Conservation (phyloP, 1,140 invertebrate species). For the Neodiprion virginianus region DNA sequence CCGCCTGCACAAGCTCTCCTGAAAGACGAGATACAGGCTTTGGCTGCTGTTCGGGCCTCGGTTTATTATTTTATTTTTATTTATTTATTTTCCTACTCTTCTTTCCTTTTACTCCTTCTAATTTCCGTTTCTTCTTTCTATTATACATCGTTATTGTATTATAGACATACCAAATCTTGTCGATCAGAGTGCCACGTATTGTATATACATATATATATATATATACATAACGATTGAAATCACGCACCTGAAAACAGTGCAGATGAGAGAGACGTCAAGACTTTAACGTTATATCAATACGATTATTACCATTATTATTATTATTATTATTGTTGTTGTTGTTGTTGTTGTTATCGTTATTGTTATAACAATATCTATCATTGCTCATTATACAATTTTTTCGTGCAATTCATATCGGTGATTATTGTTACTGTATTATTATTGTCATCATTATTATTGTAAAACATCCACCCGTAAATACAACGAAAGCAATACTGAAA, state of each 20-base stretch:
- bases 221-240: too few species aligned
- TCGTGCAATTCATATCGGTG: not conserved
- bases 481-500: slow-evolving; percentile 63
- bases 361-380: not conserved
- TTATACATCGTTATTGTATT: too few species aligned
- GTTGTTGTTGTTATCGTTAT: not conserved
- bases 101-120: too few species aligned
- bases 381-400: not conserved
- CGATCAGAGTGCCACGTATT: too few species aligned
- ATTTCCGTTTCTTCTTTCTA: too few species aligned
- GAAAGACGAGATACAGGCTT: too few species aligned
- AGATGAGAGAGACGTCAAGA: slow-evolving; percentile 2
- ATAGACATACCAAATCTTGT: too few species aligned
- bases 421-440: not conserved
- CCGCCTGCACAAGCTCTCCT: too few species aligned
- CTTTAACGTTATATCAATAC: slow-evolving; percentile 1
- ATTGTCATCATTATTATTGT: slow-evolving; percentile 1
- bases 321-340: slow-evolving; percentile 1
- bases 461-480: slow-evolving; percentile 56
- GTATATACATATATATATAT: too few species aligned
- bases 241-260: not conserved
- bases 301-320: not conserved
- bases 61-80: too few species aligned
- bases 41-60: too few species aligned
- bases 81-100: too few species aligned